These are phyloP conservation scores for Apis florea DNA, from an alignment of 1,140 invertebrate species.

Conservation along the genomic window DNA sequence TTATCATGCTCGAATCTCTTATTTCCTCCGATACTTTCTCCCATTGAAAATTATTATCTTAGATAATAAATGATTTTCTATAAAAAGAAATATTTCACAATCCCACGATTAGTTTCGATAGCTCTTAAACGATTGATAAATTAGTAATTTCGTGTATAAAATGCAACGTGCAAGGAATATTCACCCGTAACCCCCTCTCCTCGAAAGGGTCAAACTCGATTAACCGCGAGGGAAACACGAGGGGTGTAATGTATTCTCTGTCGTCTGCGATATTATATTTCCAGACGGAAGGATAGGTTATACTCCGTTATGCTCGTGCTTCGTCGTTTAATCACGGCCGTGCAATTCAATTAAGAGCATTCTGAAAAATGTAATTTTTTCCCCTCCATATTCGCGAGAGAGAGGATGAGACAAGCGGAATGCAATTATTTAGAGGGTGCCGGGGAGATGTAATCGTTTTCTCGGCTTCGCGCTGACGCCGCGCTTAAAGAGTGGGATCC, in stretches of 20 bases:
- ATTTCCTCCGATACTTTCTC: no score
- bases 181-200: neutral
- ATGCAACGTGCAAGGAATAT: neutral
- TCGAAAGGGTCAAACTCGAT: neutral
- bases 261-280: neutral
- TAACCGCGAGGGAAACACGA: neutral
- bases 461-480: slow-evolving; percentile 35
- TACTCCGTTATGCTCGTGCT: neutral
- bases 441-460: slow-evolving; percentile 22
- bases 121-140: no score
- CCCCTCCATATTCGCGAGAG: neutral
- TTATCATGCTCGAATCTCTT: no score
- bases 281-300: no score
- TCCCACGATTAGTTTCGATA: no score
- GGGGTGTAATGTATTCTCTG: neutral
- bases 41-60: no score
- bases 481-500: slow-evolving; percentile 33
- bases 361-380: slow-evolving; percentile 1
- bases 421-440: slow-evolving; percentile 29
- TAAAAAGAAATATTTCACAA: no score
- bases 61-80: no score
- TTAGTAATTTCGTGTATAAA: no score
- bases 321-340: neutral
- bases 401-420: neutral
- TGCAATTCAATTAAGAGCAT: slow-evolving; percentile 25